Evolutionary conservation across 2,888 invertebrate species (phyloP).

Genomic region (Epirrhoe tristata): DNA sequence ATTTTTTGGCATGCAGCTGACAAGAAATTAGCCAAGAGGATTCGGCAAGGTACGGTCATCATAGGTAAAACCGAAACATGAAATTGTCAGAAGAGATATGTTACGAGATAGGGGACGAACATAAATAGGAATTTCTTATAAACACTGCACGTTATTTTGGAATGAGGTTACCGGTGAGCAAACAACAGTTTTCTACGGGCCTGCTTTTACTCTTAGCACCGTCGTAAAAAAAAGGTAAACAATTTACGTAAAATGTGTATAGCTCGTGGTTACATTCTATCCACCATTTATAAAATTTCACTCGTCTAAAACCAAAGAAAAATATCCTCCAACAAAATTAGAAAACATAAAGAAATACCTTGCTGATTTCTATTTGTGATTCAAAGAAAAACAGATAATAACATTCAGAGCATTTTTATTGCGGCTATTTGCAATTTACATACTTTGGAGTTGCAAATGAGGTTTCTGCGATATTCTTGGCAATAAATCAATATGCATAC

Average conservation of each 20-base stretch:
- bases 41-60: not conserved
- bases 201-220: conserved; percentile 8
- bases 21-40: not conserved
- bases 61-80: no score
- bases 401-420: conserved; percentile 22
- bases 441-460: conserved; percentile 24
- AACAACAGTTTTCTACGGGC: not conserved
- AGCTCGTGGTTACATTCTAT: conserved; percentile 7
- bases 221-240: conserved; percentile 15
- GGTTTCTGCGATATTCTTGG: conserved; percentile 26
- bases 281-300: conserved; percentile 19
- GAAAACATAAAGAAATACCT: conserved; percentile 6
- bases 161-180: conserved; percentile 3
- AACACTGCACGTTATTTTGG: conserved; percentile 9
- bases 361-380: conserved; percentile 13
- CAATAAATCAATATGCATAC: conserved; percentile 35
- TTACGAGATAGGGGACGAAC: conserved; percentile 6
- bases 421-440: conserved; percentile 27
- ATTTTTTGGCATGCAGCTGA: not conserved
- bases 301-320: conserved; percentile 9
- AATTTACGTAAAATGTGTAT: conserved; percentile 14
- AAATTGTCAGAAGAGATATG: no score
- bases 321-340: conserved; percentile 15
- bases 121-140: not conserved
- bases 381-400: conserved; percentile 24